phyloP scores from a whole-genome alignment of 1,140 invertebrate genomes.

The Liolophura sinensis region DNA sequence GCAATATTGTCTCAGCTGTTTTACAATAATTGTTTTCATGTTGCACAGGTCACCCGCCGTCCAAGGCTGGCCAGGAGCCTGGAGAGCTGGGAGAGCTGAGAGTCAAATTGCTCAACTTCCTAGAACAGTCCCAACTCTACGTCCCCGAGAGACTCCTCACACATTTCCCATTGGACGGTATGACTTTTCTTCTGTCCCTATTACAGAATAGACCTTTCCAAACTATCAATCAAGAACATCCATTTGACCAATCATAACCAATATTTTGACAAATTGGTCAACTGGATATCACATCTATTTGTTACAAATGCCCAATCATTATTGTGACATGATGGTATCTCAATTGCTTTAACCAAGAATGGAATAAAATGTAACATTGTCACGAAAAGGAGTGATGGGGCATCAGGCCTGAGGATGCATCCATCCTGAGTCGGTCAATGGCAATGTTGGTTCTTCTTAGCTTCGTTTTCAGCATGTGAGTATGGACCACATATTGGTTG shows the following conservation, averaged over 20 bases:
- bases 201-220: no score
- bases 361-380: neutral
- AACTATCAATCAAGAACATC: no score
- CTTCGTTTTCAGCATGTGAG: no score
- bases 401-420: no score
- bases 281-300: neutral
- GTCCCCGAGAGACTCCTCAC: constrained; percentile 77
- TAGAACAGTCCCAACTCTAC: constrained; percentile 82
- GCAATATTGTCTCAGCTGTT: neutral
- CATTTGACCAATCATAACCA: no score
- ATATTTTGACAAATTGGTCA: neutral
- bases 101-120: constrained; percentile 80
- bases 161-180: constrained; percentile 82
- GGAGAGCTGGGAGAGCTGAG: constrained; percentile 68
- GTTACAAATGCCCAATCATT: neutral
- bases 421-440: no score
- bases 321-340: neutral
- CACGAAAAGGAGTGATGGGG: neutral
- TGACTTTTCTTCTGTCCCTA: constrained; percentile 19
- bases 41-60: constrained; percentile 55
- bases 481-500: no score
- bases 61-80: constrained; percentile 59
- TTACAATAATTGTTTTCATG: constrained; percentile 6
- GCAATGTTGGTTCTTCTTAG: no score
- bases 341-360: neutral